A percentile compares a stretch with the other conserved stretches of the same genome.
phyloP scores from a whole-genome alignment of 1,140 invertebrate genomes.

The Drosophila grimshawi region DNA sequence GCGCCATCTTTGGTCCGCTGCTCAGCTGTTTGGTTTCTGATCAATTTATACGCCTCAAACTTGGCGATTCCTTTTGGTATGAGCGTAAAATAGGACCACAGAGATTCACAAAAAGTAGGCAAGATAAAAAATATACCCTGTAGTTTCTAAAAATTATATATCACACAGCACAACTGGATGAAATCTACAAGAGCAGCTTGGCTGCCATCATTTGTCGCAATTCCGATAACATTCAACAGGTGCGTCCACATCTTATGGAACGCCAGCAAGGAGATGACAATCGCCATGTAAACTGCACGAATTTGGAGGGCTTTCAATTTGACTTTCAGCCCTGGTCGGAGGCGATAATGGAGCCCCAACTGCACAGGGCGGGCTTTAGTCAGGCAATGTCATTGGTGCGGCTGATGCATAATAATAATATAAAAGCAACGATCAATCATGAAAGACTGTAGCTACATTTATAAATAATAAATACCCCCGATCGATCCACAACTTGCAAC shows the following conservation, averaged over 20 bases:
- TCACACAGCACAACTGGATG: constrained; percentile 90
- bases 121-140: too few species aligned
- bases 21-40: constrained; percentile 93
- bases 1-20: constrained; percentile 92
- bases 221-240: constrained; percentile 88
- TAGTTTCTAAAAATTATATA: not conserved
- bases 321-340: constrained; percentile 87
- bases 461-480: not conserved
- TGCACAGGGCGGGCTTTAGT: constrained; percentile 56
- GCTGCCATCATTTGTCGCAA: constrained; percentile 96
- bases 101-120: constrained; percentile 89
- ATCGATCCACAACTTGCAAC: not conserved
- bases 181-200: constrained; percentile 93
- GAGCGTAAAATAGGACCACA: constrained; percentile 89
- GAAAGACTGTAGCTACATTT: not conserved
- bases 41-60: constrained; percentile 92
- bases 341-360: constrained; percentile 16
- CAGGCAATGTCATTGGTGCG: constrained; percentile 53
- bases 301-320: constrained; percentile 84
- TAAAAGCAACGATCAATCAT: constrained; percentile 1
- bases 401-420: constrained; percentile 1
- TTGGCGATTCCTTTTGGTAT: constrained; percentile 95
- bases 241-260: constrained; percentile 92
- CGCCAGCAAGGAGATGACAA: constrained; percentile 86
- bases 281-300: constrained; percentile 87